Evolutionary conservation across 1,140 invertebrate genomes (phyloP), one percentile per base, ranked within the genome.

Genomic region (Asobara japonica): DNA sequence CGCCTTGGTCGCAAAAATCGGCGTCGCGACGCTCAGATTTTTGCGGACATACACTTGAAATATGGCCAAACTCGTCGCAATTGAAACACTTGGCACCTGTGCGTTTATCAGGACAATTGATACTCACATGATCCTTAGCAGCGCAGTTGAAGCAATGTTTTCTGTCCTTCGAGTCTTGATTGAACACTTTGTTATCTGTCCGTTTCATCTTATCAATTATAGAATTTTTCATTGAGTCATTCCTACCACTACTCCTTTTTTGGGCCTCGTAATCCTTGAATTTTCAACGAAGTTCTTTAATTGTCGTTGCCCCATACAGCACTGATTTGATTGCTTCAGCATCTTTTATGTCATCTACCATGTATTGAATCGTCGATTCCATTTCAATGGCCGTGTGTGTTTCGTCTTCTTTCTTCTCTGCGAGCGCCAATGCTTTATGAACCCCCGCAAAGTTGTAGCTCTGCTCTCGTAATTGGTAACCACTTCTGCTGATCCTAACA

Each of bases 311-410:
- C 11, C 73, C 76, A 27, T 76, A 78, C 13, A 79, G 67, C 0
- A 78, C 31, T 1, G 74, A 64, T 66, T 78, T 77, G 36, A 75
- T 77, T 3, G 33, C 25, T 30, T 71, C 60, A 16, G 76, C 74
- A 56, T 77, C 77, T 36, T 20, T 66, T 60, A 80, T 77, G 11
- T 77, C 79, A 16, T 80, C 79, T 22, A 80, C 80, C 11, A 80
- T 78, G 41, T 80, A 78, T 73, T 78, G 78, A 41, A 82, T 80
- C 10, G 76, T 56, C 7, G 70, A 67, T 66, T 75, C 75, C 10
- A 20, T 10, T 48, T 82, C 79, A 13, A 80, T 73, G n/a, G 79
- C 62, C 0, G n/a, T n/a, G n/a, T n/a, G n/a, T n/a, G n/a, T n/a
- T n/a, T n/a, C n/a, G n/a, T n/a, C n/a, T n/a, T n/a, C n/a, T n/a